Conservation (phyloP, 2,113 vertebrate genomes). For the Pterophyllum scalare region DNA sequence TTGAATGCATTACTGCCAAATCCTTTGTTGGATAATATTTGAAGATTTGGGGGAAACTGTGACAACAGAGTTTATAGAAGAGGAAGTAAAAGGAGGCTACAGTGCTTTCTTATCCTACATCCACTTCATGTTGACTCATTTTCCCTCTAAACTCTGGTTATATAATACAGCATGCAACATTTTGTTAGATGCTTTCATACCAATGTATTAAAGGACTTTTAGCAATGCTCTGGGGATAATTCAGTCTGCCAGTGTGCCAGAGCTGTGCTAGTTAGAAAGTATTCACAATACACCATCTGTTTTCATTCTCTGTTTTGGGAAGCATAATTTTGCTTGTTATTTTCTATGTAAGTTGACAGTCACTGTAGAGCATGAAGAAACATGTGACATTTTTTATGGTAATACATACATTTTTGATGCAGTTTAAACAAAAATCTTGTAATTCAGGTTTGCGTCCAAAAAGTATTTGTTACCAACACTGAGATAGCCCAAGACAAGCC, state of each 20-base stretch:
- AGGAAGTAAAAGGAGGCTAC: conserved; percentile 9
- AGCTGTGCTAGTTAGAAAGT: conserved; percentile 14
- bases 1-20: conserved; percentile 20
- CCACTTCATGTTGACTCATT: conserved; percentile 35
- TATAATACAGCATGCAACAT: conserved; percentile 36
- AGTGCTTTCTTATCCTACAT: conserved; percentile 18
- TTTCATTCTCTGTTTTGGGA: conserved; percentile 25
- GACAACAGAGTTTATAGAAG: conserved; percentile 12
- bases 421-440: background rate
- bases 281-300: conserved; percentile 46
- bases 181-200: conserved; percentile 31
- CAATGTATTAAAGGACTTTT: conserved; percentile 35
- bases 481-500: background rate
- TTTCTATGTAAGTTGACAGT: background rate
- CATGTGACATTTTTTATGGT: background rate
- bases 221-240: conserved; percentile 14
- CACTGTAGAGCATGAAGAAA: background rate
- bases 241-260: conserved; percentile 13
- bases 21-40: conserved; percentile 22
- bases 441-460: background rate
- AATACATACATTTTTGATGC: background rate
- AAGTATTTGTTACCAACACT: background rate
- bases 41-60: conserved; percentile 10
- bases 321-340: conserved; percentile 1
- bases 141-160: conserved; percentile 46